Evolutionary conservation across 2,113 vertebrate species (phyloP).

Genomic region (Rhizomys pruinosus): DNA sequence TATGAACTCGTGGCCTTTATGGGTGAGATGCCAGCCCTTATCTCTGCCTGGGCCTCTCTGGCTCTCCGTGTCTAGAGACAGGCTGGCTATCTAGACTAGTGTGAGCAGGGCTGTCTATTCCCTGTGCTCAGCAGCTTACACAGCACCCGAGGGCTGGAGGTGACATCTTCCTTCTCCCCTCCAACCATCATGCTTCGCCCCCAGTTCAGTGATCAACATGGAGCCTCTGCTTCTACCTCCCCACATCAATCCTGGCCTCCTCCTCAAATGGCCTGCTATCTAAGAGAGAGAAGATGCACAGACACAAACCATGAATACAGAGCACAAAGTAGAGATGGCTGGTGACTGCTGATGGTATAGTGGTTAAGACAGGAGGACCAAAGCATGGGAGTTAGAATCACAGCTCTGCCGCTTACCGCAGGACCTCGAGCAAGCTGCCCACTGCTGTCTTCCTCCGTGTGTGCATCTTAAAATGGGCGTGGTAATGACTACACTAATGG

Average conservation of each 20-base stretch:
- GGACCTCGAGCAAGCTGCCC: not conserved
- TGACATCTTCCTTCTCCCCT: rapidly evolving
- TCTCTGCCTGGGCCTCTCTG: not conserved
- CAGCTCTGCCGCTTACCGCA: rapidly evolving
- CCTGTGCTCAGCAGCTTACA: not conserved
- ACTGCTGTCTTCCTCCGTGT: rapidly evolving
- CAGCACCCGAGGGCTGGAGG: rapidly evolving
- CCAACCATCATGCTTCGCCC: rapidly evolving
- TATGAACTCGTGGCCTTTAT: not conserved
- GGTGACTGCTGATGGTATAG: rapidly evolving
- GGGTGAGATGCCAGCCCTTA: not conserved
- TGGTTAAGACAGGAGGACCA: too few species aligned
- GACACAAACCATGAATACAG: not conserved
- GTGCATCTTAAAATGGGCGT: not conserved
- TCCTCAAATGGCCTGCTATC: rapidly evolving
- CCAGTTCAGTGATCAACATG: rapidly evolving
- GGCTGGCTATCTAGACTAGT: too few species aligned
- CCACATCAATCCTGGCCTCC: not conserved
- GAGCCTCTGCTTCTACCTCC: not conserved
- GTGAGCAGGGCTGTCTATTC: not conserved
- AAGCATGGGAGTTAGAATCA: not conserved
- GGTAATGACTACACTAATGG: rapidly evolving
- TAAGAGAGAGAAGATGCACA: not conserved
- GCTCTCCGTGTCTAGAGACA: not conserved
- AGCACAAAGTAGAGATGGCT: not conserved